Evolutionary conservation across 2,113 vertebrate genomes (phyloP).

Genomic region (Chlorodrepanis virens): DNA sequence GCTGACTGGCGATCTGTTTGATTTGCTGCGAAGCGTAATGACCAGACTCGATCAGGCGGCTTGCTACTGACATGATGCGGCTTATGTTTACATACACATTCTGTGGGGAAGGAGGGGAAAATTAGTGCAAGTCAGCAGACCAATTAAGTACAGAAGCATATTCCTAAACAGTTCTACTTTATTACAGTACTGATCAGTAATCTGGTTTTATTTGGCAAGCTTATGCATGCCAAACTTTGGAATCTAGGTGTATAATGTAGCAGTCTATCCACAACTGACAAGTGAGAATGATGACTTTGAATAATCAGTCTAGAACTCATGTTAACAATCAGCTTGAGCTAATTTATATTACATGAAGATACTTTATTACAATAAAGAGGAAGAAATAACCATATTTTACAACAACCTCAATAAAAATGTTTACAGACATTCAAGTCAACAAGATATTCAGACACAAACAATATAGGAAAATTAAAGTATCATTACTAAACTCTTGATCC

Average conservation of each 20-base stretch:
- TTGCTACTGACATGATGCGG: constrained; percentile 96
- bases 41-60: constrained; percentile 91
- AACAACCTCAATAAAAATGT: background rate
- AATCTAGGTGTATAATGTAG: background rate
- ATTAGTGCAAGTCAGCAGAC: background rate
- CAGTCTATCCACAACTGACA: background rate
- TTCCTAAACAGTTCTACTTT: background rate
- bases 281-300: background rate
- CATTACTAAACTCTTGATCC: background rate
- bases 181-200: background rate
- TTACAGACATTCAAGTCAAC: background rate
- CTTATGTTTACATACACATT: constrained; percentile 99
- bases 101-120: constrained; percentile 61
- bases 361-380: background rate
- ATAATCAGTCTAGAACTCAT: background rate
- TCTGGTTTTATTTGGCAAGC: background rate
- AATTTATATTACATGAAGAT: background rate
- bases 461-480: background rate
- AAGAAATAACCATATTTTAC: background rate
- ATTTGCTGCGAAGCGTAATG: constrained; percentile 98
- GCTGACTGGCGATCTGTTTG: constrained; percentile 92
- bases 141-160: background rate
- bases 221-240: background rate
- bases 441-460: background rate
- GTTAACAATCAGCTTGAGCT: background rate